phyloP scores from a whole-genome alignment of 2,888 invertebrate species.

The Crossocerus cetratus region DNA sequence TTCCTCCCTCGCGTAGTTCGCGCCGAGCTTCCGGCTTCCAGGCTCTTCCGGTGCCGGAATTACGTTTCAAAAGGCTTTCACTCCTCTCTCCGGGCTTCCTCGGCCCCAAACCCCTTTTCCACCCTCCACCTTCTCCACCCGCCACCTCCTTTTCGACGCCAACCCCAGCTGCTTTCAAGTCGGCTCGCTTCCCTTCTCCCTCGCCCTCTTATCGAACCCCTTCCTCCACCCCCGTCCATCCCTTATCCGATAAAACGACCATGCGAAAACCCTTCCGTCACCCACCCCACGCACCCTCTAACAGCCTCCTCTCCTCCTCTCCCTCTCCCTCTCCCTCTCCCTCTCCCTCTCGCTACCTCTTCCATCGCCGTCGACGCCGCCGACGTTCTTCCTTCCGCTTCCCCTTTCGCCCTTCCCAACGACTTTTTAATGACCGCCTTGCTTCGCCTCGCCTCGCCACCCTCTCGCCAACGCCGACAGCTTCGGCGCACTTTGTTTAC shows the following conservation, averaged over 20 bases:
- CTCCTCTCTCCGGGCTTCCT: slow-evolving; percentile 32
- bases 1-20: slow-evolving; percentile 66
- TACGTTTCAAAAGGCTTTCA: slow-evolving; percentile 58
- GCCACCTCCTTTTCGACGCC: slow-evolving; percentile 44
- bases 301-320: background rate
- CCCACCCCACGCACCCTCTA: background rate
- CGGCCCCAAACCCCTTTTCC: slow-evolving; percentile 1
- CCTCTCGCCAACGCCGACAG: too few species aligned
- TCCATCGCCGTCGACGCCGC: too few species aligned
- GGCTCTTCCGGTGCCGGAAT: slow-evolving; percentile 68
- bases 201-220: slow-evolving; percentile 36
- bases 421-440: too few species aligned
- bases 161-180: background rate
- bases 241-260: slow-evolving; percentile 25
- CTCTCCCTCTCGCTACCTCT: background rate
- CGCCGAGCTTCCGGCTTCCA: slow-evolving; percentile 69
- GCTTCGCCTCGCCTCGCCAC: too few species aligned
- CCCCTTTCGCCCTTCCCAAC: too few species aligned
- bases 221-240: slow-evolving; percentile 4
- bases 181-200: slow-evolving; percentile 13
- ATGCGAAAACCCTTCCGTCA: background rate
- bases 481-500: too few species aligned
- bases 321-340: background rate
- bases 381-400: too few species aligned
- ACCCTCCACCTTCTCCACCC: slow-evolving; percentile 28